Base-by-base conservation (phyloP, 1,140 invertebrate species). In the Drosophila jambulina region DNA sequence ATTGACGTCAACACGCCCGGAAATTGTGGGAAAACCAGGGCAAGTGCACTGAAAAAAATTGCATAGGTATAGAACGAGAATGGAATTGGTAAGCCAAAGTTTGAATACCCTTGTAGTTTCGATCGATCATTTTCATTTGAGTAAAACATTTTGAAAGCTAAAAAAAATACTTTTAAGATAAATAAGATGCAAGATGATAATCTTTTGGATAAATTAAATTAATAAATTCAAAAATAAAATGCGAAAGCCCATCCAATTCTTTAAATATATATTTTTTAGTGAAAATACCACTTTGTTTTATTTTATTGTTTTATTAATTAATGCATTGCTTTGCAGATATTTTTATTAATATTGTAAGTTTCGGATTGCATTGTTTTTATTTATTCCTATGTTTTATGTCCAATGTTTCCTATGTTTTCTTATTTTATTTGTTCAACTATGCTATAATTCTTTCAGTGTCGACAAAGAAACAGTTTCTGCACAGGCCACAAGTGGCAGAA, bases 1-100 rank as follows among this genome's bases (percentile, higher is more conserved):
- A 87, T 87, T 87, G 84, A 87, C 84, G 80, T 80, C 80, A 88
- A 72, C 75, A 75, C 78, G 51, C 21, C 27, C 38, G 60, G 49
- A 77, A 80, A 88, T 65, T 83, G 83, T 87, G 83, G 84, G 83
- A 87, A 87, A 36, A 70, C 25, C n/a, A 32, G 54, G 43, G 23
- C 13, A n/a, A 21, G 13, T 3, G 9, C 61, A 58, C 61, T 40
- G 60, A 5, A 4, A 10, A 29, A 58, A 57, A 60, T 34, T 60
- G n/a, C 32, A 42, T 36, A 27, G 19, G 17, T 6, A 19, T n/a
- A 40, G 0, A 36, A 12, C 0, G 34, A 36, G 32, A 36, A 32
- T 3, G 34, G 12, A 13, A 15, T 32, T 10, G 32, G 10, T 12
- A 32, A 32, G 32, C 8, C 9, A 36, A 13, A 36, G 4, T 36